Conservation (phyloP, 2,797 vertebrate genomes). For the Prionace glauca region DNA sequence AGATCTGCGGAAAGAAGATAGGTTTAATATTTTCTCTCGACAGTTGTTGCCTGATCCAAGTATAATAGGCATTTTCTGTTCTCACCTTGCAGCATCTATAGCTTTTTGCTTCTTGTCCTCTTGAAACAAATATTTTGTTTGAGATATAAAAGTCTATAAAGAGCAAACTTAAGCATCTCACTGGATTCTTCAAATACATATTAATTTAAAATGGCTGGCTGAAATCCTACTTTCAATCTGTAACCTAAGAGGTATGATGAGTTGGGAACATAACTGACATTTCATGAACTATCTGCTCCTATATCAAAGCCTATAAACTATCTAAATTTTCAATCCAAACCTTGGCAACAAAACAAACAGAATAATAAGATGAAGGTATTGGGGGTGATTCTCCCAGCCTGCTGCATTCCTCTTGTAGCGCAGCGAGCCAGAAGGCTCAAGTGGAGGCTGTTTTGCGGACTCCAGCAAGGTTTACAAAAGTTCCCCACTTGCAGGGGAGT, state of each 20-base stretch:
- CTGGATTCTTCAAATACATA: background rate
- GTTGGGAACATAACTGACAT: background rate
- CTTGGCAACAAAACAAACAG: background rate
- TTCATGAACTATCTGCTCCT: background rate
- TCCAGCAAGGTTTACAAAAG: too few relatives aligned
- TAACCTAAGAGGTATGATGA: background rate
- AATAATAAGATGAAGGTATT: background rate
- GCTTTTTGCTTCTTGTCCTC: background rate
- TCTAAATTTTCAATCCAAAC: background rate
- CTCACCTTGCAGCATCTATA: background rate
- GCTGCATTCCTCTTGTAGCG: too few relatives aligned
- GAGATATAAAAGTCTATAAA: background rate
- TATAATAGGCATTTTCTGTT: background rate
- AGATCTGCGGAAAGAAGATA: background rate
- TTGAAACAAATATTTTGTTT: background rate
- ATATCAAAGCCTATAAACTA: background rate
- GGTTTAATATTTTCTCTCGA: background rate
- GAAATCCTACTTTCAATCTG: background rate
- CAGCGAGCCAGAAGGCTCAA: too few relatives aligned
- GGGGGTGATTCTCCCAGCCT: too few relatives aligned
- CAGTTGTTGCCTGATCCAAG: background rate
- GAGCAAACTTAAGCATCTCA: background rate
- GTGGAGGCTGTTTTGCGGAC: too few relatives aligned
- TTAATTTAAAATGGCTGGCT: background rate
- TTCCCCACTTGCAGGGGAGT: too few relatives aligned